Base-by-base conservation (phyloP, 2,888 invertebrate species). In the Caenorhabditis wallacei region DNA sequence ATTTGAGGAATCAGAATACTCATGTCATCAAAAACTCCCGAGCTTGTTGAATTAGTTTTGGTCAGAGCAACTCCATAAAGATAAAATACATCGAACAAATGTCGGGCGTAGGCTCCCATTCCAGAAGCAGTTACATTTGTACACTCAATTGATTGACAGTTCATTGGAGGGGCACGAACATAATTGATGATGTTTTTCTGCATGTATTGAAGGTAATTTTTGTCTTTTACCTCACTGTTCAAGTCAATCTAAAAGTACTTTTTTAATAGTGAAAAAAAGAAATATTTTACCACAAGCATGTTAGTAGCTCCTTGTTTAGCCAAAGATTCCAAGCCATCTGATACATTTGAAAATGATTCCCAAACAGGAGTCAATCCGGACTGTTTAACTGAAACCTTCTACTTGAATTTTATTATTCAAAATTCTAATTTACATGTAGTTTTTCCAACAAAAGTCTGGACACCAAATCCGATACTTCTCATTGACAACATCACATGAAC, bases 81-180 rank as follows among this genome's bases (percentile, higher is more conserved):
- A 69, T 89, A 89, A 48, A 90, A 70, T 11, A 85, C 84, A 61
- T 90, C 90, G 64, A 87, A 83, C 0, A 90, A 69, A 53, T 85
- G 87, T 0, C 88, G 82, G 5, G 89, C 80, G 61, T 82, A 87
- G 2, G 71, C 80, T 20, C 71, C 79, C 71, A 80, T 71, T 20
- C 72, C 64, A 1, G 61, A 48, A 20, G 56, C 56, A 1, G 78
- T 78, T 2, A 24, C 40, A 16, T 71, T 79, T 4, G 70, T 37
- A 40, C 84, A 84, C 1, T 51, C 82, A 0, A 30, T 7, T 13
- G 82, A 80, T 5, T 37, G 4, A 35, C 84, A 84, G 24, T 24
- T 74, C 37, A 84, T 54, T 1, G 79, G 74, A 7, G 30, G n/a
- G n/a, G n/a, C n/a, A 18, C 53, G 18, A 2, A 71, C 69, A 2